Evolutionary conservation across 2,113 vertebrate species (phyloP).

Genomic region (Paradoxurus hermaphroditus): DNA sequence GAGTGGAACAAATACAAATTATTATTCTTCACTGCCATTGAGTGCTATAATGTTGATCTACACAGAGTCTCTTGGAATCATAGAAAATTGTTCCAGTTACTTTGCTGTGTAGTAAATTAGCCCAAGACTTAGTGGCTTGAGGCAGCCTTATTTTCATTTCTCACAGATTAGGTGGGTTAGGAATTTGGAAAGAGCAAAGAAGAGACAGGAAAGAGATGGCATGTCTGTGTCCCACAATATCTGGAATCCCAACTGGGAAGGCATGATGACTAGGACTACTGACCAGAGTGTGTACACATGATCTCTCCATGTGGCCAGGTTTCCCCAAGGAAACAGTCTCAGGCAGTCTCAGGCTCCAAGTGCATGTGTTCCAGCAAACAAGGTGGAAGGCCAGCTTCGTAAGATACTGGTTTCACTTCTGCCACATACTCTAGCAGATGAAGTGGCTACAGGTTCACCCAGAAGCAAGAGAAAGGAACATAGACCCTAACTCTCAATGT

Average conservation of each 20-base stretch:
- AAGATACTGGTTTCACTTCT: background rate
- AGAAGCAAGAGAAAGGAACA: background rate
- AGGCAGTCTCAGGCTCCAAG: background rate
- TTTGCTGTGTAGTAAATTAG: background rate
- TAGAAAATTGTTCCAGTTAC: background rate
- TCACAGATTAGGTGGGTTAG: background rate
- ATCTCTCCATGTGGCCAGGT: background rate
- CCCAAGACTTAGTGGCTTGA: background rate
- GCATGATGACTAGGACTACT: background rate
- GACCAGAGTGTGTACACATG: accelerated
- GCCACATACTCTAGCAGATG: background rate
- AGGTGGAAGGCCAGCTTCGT: background rate
- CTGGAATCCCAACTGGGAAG: background rate
- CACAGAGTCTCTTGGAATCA: background rate
- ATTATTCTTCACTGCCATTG: background rate
- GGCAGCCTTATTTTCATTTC: background rate
- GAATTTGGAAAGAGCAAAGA: background rate
- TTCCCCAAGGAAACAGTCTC: background rate
- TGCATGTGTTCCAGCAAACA: background rate
- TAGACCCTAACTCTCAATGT: background rate
- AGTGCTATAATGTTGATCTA: background rate
- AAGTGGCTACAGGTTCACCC: background rate
- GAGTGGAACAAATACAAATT: background rate
- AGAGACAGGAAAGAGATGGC: background rate
- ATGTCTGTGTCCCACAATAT: background rate